Conservation (phyloP, 2,888 invertebrate species). For the Seira musarum region DNA sequence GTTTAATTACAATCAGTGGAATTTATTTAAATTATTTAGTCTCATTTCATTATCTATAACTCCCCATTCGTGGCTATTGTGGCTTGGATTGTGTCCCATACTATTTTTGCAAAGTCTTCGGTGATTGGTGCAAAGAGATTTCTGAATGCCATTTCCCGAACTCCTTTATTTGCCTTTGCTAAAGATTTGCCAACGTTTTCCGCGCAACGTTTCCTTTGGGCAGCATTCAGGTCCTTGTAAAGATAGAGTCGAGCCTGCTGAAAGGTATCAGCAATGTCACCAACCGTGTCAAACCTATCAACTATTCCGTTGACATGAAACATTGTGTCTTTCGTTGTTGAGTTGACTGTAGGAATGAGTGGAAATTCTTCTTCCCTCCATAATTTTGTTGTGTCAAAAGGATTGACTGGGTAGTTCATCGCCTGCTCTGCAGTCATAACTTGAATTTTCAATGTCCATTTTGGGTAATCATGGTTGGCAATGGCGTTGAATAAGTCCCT, state of each 20-base stretch:
- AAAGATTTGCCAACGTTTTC: slow-evolving; percentile 17
- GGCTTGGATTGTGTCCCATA: background rate
- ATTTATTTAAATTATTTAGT: no score
- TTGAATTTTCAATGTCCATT: slow-evolving; percentile 60
- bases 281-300: slow-evolving; percentile 33
- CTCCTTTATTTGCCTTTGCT: slow-evolving; percentile 6
- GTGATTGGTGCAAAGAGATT: slow-evolving; percentile 21
- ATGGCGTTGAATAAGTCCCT: slow-evolving; percentile 76
- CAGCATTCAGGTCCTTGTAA: slow-evolving; percentile 30
- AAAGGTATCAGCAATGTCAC: slow-evolving; percentile 28
- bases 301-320: slow-evolving; percentile 38
- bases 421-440: slow-evolving; percentile 63
- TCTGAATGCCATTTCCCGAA: slow-evolving; percentile 15
- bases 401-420: slow-evolving; percentile 37
- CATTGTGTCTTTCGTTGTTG: background rate
- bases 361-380: slow-evolving; percentile 49
- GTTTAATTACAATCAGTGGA: no score
- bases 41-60: no score
- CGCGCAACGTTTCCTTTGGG: slow-evolving; percentile 12
- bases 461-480: slow-evolving; percentile 44
- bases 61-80: background rate
- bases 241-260: slow-evolving; percentile 22
- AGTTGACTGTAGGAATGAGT: slow-evolving; percentile 25
- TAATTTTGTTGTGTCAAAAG: slow-evolving; percentile 58
- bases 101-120: slow-evolving; percentile 14